Evolutionary conservation across 2,888 invertebrate species (phyloP).

Genomic region (Amphipoea lucens): DNA sequence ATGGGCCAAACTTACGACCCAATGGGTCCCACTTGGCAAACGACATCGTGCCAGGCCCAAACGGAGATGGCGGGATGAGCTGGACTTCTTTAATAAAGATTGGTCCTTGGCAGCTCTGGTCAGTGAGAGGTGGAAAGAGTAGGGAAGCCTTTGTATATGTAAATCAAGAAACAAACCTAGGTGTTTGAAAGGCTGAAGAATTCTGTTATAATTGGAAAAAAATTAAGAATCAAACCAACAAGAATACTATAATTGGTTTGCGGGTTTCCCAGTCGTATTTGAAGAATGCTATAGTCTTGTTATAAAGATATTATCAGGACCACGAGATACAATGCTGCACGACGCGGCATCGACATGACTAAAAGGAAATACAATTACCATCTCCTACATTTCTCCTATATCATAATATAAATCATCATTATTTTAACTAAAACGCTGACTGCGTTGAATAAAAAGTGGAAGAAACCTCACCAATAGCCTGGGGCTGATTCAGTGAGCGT

Average conservation of each 20-base stretch:
- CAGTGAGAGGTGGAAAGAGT: neutral
- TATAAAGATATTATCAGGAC: neutral
- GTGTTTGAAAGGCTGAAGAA: neutral
- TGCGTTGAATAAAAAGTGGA: conserved; percentile 64
- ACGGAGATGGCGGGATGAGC: neutral
- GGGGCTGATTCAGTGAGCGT: conserved; percentile 65
- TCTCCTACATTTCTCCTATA: conserved; percentile 13
- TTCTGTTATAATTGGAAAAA: neutral
- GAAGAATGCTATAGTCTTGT: neutral
- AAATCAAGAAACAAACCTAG: neutral
- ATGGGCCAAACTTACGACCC: neutral
- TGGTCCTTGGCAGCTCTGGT: neutral
- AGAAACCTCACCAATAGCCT: conserved; percentile 59
- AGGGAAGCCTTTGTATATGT: neutral
- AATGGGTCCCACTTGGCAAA: neutral
- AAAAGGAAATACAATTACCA: conserved; percentile 12
- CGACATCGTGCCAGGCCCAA: neutral
- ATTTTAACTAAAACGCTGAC: conserved; percentile 62
- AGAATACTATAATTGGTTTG: neutral
- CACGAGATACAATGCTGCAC: neutral
- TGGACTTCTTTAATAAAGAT: too few relatives aligned
- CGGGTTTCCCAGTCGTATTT: neutral
- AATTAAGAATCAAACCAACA: too few relatives aligned
- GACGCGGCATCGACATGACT: neutral
- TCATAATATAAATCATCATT: conserved; percentile 62